Base-by-base conservation (phyloP, 2,797 vertebrate species). In the Denticeps clupeoides region DNA sequence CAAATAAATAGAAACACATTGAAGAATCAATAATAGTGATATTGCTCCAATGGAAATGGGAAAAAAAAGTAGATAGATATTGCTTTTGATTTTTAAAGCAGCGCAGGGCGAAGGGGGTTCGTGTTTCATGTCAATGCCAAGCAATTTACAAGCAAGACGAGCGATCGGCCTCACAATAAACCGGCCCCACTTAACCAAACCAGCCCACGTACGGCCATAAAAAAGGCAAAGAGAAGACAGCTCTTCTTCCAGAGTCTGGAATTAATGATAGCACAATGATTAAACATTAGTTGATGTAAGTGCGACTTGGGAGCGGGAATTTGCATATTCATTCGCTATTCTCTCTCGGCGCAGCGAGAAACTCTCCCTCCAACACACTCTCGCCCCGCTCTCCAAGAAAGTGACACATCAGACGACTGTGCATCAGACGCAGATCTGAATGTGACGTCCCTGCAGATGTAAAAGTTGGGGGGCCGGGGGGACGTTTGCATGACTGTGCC, bases 1-100 rank as follows among this genome's bases (percentile, higher is more conserved):
- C n/a, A n/a, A n/a, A n/a, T n/a, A n/a, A n/a, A n/a, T n/a, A n/a
- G n/a, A n/a, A n/a, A n/a, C n/a, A n/a, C n/a, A n/a, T n/a, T n/a
- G n/a, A 51, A 41, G 12, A 16, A 46, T 22, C 16, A 19, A 4
- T 74, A 76, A 66, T 74, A 68, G 72, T 77, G 75, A 79, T 74
- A 69, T 73, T 70, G 59, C 68, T 35, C 74, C 65, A 61, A 71
- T 66, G 68, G 54, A 44, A 64, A 72, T 74, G 69, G 73, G 68
- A 69, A 67, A 70, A 74, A 19, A n/a, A n/a, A n/a, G n/a, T 51
- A n/a, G 60, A 71, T 69, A 68, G 71, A 77, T 71, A 74, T 70
- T 67, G 68, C 75, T 71, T 74, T 69, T 69, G 67, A 78, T 69
- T 62, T 65, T 71, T n/a, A n/a, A n/a, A n/a, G n/a, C n/a, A n/a